These are phyloP conservation scores for Brachypterus glaber DNA, from an alignment of 2,888 invertebrate species.

Conservation along the genomic window DNA sequence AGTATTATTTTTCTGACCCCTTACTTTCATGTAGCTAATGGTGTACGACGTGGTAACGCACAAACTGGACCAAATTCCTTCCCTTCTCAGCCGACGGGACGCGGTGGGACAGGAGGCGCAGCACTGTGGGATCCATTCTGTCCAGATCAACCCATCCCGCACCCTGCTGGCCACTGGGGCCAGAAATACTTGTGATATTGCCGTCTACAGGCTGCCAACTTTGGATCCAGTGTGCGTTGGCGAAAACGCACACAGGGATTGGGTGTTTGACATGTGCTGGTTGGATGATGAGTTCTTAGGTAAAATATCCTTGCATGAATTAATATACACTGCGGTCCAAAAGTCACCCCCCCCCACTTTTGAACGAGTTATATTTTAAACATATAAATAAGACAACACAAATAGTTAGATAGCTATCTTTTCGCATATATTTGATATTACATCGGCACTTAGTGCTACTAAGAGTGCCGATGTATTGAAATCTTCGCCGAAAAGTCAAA, in stretches of 20 bases:
- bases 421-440: too few species aligned
- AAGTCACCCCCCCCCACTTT: too few species aligned
- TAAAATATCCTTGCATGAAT: too few species aligned
- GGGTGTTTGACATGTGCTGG: constrained; percentile 91
- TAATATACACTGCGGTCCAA: too few species aligned
- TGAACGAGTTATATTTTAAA: too few species aligned
- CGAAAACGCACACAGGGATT: constrained; percentile 82
- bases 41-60: constrained; percentile 85
- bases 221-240: constrained; percentile 91
- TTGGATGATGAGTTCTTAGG: constrained; percentile 89
- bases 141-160: constrained; percentile 87
- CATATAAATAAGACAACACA: too few species aligned
- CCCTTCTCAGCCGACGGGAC: constrained; percentile 58
- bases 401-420: too few species aligned
- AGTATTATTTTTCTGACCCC: neutral
- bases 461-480: too few species aligned
- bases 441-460: too few species aligned
- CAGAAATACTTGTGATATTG: constrained; percentile 84
- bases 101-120: constrained; percentile 44
- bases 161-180: constrained; percentile 88
- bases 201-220: constrained; percentile 84
- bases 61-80: constrained; percentile 81
- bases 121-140: constrained; percentile 86
- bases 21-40: constrained; percentile 54
- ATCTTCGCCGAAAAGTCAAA: too few species aligned